phyloP scores from a whole-genome alignment of 2,888 invertebrate genomes.

The Apoda limacodes region DNA sequence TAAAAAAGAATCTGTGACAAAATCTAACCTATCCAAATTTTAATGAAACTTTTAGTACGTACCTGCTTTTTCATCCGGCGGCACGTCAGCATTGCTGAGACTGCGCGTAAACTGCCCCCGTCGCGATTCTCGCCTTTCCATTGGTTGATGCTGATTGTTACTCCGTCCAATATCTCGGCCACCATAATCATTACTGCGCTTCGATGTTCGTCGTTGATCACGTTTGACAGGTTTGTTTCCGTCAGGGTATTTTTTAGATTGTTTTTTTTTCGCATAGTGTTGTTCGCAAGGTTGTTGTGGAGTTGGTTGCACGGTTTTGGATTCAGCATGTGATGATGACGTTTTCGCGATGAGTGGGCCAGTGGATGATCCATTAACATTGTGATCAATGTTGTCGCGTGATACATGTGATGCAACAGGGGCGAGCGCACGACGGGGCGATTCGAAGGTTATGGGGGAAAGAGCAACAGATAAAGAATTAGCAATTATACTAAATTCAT shows the following conservation, averaged over 20 bases:
- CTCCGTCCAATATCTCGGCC: constrained; percentile 67
- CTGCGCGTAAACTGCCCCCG: constrained; percentile 80
- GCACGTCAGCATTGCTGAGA: constrained; percentile 84
- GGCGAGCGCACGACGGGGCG: constrained; percentile 57
- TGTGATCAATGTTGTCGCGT: constrained; percentile 40
- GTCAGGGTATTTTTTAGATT: constrained; percentile 23
- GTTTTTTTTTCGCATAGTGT: no score
- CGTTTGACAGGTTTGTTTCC: constrained; percentile 30
- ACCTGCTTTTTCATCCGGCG: constrained; percentile 84
- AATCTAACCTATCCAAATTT: background rate
- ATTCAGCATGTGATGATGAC: no score
- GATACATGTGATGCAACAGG: constrained; percentile 48
- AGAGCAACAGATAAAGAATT: constrained; percentile 70
- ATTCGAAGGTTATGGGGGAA: constrained; percentile 67
- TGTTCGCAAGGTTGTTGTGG: no score
- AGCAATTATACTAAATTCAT: constrained; percentile 63
- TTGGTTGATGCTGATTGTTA: constrained; percentile 61
- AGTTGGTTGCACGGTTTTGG: no score
- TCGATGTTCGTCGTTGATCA: no score
- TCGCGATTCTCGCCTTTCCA: constrained; percentile 67
- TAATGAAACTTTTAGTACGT: constrained; percentile 16
- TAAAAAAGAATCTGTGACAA: background rate
- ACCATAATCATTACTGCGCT: constrained; percentile 72
- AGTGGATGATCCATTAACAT: constrained; percentile 30
- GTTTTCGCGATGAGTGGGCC: constrained; percentile 21